Base-by-base conservation (phyloP, 2,113 vertebrate genomes). In the Synchiropus splendidus region DNA sequence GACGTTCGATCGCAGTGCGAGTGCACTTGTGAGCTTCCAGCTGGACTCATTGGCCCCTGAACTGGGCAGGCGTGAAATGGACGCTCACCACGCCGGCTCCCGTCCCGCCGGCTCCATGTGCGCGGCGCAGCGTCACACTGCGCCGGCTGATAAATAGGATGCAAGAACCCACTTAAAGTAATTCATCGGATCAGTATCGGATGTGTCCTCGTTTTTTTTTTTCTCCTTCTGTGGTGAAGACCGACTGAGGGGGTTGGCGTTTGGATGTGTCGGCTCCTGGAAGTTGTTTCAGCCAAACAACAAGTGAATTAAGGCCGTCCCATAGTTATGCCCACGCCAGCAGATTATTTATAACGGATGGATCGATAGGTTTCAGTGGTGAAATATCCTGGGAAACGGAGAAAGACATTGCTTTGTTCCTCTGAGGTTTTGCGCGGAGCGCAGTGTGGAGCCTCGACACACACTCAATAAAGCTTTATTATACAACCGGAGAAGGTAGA, bases 171-270 rank as follows among this genome's bases (percentile, higher is more conserved):
- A 71, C 64, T 77, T 61, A 42, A 68, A 73, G 61, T 58, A 62
- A 81, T 71, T 68, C 52, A 79, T 79, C 75, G 71, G 72, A 81
- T 80, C 64, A 50, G 64, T 64, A 71, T 77, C 64, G 68, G 61
- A 64, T 63, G 67, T 54, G 38, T 60, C 72, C 59, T 68, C 51
- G 49, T 59, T 40, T 16, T 31, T 12, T n/a, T 36, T 4, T 5
- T 27, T 27, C 21, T 8, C 21, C 8, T 8, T 8, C 21, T 27
- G 21, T 27, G 4, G n/a, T 8, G 21, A 27, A 8, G 4, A 5
- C 21, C 8, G 4, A 27, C 4, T 27, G 32, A 42, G 48, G 36
- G 1, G 8, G 36, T 27, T 47, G 45, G 32, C 21, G 31, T 45
- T 17, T 42, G 50, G 55, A 37, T 16, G 66, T 43, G 46, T 18